Base-by-base conservation (phyloP, 2,888 invertebrate genomes). In the Catocala fraxini region DNA sequence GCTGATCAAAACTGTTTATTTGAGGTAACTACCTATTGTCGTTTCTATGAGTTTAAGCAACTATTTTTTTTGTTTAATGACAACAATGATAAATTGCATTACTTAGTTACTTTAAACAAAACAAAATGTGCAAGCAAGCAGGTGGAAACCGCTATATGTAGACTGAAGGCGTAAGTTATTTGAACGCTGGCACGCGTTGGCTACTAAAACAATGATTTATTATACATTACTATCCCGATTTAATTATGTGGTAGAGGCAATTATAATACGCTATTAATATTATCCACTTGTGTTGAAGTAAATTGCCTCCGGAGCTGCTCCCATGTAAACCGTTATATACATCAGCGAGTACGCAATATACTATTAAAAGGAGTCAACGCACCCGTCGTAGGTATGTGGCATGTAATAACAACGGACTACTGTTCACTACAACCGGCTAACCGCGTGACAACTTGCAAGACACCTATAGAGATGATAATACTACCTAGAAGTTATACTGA, bases 331-430 rank as follows among this genome's bases (percentile, higher is more conserved):
- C 81, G 9, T 55, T 52, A 71, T 58, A 56, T 60, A 75, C 75
- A 75, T 67, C 72, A 69, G 77, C 79, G 80, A 79, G 86, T 89
- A 85, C 89, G 92, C 89, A 92, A 90, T 88, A 86, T 88, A 90
- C 88, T 90, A 92, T 92, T 92, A 92, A 87, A 89, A 84, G 90
- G 89, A 92, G 93, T 92, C 92, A 91, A 90, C 87, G 92, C 84
- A 86, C 92, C 82, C 88, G 83, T 75, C 76, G 80, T 85, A 87
- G 86, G 86, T 87, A 87, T 89, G 90, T 84, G 85, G 85, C 74
- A 80, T 84, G 86, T 87, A 86, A 87, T 90, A 92, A 92, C 91
- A 92, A 92, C 92, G 74, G 90, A 79, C 91, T 92, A 88, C 92
- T 92, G 92, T 93, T 91, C 82, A 83, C 86, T 73, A 71, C 79